These are phyloP conservation scores for Euplexia lucipara DNA, from an alignment of 2,888 invertebrate genomes.

Conservation along the genomic window DNA sequence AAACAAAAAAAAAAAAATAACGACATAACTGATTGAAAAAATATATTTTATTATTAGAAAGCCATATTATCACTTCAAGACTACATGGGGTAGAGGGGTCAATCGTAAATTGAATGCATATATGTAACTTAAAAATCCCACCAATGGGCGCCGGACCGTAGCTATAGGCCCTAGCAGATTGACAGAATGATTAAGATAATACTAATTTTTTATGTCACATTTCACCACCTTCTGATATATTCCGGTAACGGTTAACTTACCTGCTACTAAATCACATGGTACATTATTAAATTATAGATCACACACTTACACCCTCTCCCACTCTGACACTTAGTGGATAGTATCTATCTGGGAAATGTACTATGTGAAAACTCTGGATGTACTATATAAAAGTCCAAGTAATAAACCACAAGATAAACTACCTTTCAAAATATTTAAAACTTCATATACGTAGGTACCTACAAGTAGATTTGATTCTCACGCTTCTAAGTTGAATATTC, in stretches of 20 bases:
- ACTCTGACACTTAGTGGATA: too few species aligned
- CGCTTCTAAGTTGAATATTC: slow-evolving; percentile 21
- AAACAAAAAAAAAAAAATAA: too few species aligned
- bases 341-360: not conserved
- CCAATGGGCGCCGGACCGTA: too few species aligned
- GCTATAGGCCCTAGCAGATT: not conserved
- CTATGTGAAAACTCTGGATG: not conserved
- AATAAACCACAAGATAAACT: not conserved
- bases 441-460: not conserved
- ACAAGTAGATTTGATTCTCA: slow-evolving; percentile 15
- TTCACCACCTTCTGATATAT: not conserved
- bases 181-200: not conserved
- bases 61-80: too few species aligned
- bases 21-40: too few species aligned
- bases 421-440: not conserved
- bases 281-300: too few species aligned
- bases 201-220: not conserved
- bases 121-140: too few species aligned
- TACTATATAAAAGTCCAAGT: too few species aligned
- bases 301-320: too few species aligned
- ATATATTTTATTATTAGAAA: too few species aligned
- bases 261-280: not conserved
- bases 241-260: not conserved
- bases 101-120: too few species aligned
- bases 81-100: too few species aligned